phyloP scores from a whole-genome alignment of 2,113 vertebrate genomes.

The Peromyscus polionotus region DNA sequence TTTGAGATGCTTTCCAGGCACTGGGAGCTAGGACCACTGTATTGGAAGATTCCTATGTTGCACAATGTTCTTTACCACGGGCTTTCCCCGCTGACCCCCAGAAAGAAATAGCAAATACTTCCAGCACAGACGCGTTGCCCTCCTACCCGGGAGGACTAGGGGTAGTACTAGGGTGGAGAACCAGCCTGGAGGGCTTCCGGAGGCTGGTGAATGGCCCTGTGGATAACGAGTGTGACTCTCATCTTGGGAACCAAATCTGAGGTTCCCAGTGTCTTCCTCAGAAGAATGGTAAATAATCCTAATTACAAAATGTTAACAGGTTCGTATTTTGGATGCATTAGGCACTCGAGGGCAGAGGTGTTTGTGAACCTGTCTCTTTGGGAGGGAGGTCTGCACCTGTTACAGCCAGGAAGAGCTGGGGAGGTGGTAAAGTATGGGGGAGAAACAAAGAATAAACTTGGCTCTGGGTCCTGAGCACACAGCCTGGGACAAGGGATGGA shows the following conservation, averaged over 20 bases:
- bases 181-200: background rate
- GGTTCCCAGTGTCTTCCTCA: background rate
- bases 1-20: background rate
- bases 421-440: background rate
- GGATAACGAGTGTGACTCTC: background rate
- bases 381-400: background rate
- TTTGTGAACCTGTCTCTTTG: background rate
- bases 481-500: background rate
- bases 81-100: background rate
- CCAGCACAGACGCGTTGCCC: background rate
- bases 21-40: background rate
- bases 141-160: background rate
- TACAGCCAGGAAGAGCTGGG: background rate
- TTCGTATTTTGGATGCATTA: background rate
- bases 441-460: background rate
- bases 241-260: background rate
- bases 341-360: background rate
- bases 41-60: background rate
- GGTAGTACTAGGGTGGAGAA: background rate
- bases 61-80: background rate
- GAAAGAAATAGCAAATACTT: background rate
- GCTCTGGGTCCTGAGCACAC: background rate
- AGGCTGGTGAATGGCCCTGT: background rate
- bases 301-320: background rate
- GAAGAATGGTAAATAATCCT: background rate